These are phyloP conservation scores for Etheostoma nigrum DNA, from an alignment of 2,797 vertebrate species.

Conservation along the genomic window DNA sequence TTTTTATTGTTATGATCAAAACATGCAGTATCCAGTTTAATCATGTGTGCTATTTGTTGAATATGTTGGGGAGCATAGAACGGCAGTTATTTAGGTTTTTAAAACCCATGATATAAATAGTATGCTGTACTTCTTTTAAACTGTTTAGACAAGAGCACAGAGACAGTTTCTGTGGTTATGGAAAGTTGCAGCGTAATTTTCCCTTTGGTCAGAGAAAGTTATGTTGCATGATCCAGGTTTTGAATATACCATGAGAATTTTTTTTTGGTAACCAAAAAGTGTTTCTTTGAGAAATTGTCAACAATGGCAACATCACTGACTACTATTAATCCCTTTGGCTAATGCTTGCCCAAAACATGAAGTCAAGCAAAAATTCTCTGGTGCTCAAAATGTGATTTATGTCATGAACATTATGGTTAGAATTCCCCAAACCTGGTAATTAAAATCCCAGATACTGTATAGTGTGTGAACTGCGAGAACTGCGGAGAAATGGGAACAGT, in stretches of 20 bases:
- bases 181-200: conserved; percentile 1
- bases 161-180: not conserved
- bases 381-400: not conserved
- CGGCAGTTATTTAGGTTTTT: conserved; percentile 11
- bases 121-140: not conserved
- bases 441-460: conserved; percentile 9
- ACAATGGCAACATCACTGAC: not conserved
- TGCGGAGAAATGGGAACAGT: conserved; percentile 15
- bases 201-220: not conserved
- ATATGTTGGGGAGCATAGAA: conserved; percentile 2
- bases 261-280: not conserved
- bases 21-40: conserved; percentile 9
- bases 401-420: not conserved
- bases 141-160: conserved; percentile 10
- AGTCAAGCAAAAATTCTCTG: not conserved
- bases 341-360: not conserved
- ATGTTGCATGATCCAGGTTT: conserved; percentile 1
- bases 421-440: not conserved
- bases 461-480: conserved; percentile 31
- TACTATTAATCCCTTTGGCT: not conserved
- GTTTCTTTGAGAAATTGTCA: not conserved
- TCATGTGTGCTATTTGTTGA: conserved; percentile 17
- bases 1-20: not conserved
- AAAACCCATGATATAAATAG: conserved; percentile 6
- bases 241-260: not conserved